A percentile compares a stretch with the other conserved stretches of the same genome.
phyloP scores from a whole-genome alignment of 2,888 invertebrate genomes.

The Pardosa pseudoannulata region DNA sequence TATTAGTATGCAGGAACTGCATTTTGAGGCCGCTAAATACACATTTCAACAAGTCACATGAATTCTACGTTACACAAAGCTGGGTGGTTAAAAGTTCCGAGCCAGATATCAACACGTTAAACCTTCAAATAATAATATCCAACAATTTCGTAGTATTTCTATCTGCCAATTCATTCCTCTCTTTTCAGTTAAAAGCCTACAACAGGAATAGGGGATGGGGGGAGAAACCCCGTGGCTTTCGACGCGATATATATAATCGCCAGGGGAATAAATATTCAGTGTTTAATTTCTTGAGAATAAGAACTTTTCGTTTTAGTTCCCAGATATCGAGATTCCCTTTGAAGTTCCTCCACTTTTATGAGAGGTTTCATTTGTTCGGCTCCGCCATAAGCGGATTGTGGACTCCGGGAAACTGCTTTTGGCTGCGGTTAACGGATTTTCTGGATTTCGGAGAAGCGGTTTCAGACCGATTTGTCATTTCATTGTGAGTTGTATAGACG shows the following conservation, averaged over 20 bases:
- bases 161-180: neutral
- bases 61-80: too few relatives aligned
- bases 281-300: slow-evolving; percentile 13
- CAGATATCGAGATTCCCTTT: neutral
- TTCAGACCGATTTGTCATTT: slow-evolving; percentile 2
- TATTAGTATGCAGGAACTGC: too few relatives aligned
- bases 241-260: neutral
- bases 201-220: too few relatives aligned
- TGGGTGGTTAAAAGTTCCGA: too few relatives aligned
- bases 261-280: slow-evolving; percentile 2
- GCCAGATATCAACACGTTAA: too few relatives aligned
- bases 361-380: neutral
- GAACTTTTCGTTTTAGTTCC: neutral
- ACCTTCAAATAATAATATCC: too few relatives aligned
- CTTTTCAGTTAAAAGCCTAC: neutral
- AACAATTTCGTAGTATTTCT: too few relatives aligned
- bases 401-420: neutral
- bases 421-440: slow-evolving; percentile 41
- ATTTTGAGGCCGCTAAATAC: too few relatives aligned
- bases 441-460: neutral
- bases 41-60: too few relatives aligned
- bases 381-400: neutral
- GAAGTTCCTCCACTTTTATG: neutral
- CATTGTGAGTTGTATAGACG: neutral
- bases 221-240: neutral